Conservation (phyloP, 1,140 invertebrate genomes). For the Procambarus virginalis region DNA sequence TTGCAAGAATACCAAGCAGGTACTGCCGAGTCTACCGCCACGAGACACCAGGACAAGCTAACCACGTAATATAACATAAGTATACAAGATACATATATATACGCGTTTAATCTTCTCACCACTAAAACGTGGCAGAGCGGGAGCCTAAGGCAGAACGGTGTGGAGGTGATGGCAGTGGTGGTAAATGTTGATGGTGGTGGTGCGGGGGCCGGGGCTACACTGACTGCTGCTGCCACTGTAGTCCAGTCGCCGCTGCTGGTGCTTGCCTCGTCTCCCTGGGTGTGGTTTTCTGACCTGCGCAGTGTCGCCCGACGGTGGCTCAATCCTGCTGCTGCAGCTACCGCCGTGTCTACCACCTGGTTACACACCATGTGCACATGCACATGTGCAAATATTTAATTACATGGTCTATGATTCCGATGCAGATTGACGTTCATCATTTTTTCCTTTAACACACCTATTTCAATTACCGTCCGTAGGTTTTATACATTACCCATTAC, state of each 20-base stretch:
- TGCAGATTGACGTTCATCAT: no score
- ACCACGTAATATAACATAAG: neutral
- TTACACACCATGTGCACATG: no score
- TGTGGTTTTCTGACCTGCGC: constrained; percentile 56
- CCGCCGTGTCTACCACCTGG: no score
- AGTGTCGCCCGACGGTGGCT: neutral
- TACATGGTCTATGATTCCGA: no score
- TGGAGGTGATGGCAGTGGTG: constrained; percentile 22
- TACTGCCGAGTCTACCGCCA: neutral
- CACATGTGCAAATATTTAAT: no score
- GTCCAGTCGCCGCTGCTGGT: neutral
- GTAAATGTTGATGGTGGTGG: constrained; percentile 8
- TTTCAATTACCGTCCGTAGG: no score
- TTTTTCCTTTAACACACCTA: no score
- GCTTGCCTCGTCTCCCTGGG: constrained; percentile 22
- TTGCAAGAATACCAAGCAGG: neutral
- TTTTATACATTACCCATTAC: no score
- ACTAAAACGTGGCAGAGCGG: constrained; percentile 13
- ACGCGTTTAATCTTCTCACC: constrained; percentile 12
- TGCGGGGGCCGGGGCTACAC: constrained; percentile 35
- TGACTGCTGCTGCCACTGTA: constrained; percentile 24
- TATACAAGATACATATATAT: no score
- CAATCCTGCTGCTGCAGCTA: neutral
- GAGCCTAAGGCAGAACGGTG: constrained; percentile 6
- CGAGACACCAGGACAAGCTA: neutral